These are phyloP conservation scores for Stenodema calcarata DNA, from an alignment of 2,888 invertebrate genomes.

Conservation along the genomic window DNA sequence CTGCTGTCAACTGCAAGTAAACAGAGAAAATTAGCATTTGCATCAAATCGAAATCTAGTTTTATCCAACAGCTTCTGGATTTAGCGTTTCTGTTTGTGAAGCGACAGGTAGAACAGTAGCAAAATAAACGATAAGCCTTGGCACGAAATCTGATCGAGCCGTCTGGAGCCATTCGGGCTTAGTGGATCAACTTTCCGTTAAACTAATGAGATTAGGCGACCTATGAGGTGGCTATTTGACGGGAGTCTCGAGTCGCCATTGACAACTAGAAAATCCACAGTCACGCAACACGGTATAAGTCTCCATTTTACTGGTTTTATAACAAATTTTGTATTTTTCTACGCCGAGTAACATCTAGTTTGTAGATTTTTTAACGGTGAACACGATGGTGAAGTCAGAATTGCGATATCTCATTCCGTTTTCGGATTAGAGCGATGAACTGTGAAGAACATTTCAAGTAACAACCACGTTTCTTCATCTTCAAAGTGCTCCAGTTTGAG, in stretches of 20 bases:
- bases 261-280: neutral
- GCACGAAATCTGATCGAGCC: conserved; percentile 3
- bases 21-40: neutral
- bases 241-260: neutral
- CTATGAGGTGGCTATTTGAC: neutral
- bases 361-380: no score
- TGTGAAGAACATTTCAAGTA: no score
- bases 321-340: no score
- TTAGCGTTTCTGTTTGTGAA: neutral
- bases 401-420: no score
- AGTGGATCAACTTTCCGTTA: neutral
- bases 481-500: no score
- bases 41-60: neutral
- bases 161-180: neutral
- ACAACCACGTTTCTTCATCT: no score
- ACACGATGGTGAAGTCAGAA: no score
- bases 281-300: no score
- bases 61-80: neutral
- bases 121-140: neutral
- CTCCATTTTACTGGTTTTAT: no score
- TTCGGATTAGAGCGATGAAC: no score
- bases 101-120: neutral
- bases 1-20: neutral
- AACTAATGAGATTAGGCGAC: conserved; percentile 26
- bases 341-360: no score